Base-by-base conservation (phyloP, 2,113 vertebrate genomes). In the Camelus dromedarius region DNA sequence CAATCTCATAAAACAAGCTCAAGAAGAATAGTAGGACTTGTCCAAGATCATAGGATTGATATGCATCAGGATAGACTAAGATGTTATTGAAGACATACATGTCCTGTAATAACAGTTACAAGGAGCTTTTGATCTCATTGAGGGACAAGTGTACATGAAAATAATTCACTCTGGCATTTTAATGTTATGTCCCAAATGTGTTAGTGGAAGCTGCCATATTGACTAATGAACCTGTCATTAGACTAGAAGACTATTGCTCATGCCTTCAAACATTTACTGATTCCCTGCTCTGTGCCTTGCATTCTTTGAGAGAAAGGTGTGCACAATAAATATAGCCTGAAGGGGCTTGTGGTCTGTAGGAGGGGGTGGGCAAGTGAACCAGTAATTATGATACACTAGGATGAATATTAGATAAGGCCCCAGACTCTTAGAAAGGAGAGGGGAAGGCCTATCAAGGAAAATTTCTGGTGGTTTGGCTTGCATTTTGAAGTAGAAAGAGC, bases 401-500 rank as follows among this genome's bases (percentile, higher is more conserved):
- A 28, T 92, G 87, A 82, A 87, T 77, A 80, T 38, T 87, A 79
- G 30, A 32, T 58, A 46, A 86, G 58, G 16, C 46, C 56, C 67
- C 42, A 48, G 52, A 67, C 20, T 72, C 58, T 66, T 92, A 75
- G 62, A 91, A 94, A 87, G 69, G 18, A 80, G 22, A 69, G 30
- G 20, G n/a, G 24, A 95, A 93, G 42, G 24, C 75, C 76, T 87
- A 3, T 64, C 46, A 93, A 60, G 67, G 48, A 92, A 66, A 35
- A 12, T 81, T 83, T 79, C 9, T 86, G 26, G 10, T 6, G 73
- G 15, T 93, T 38, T 76, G 14, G 15, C 22, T 90, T 94, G 4
- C 20, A 52, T 89, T 92, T 97, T 95, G 89, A 95, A 95, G 22
- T 30, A 81, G 54, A 77, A 79, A 19, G 58, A 85, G 42, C 85